phyloP scores from a whole-genome alignment of 2,888 invertebrate genomes.

The Neria commutata region DNA sequence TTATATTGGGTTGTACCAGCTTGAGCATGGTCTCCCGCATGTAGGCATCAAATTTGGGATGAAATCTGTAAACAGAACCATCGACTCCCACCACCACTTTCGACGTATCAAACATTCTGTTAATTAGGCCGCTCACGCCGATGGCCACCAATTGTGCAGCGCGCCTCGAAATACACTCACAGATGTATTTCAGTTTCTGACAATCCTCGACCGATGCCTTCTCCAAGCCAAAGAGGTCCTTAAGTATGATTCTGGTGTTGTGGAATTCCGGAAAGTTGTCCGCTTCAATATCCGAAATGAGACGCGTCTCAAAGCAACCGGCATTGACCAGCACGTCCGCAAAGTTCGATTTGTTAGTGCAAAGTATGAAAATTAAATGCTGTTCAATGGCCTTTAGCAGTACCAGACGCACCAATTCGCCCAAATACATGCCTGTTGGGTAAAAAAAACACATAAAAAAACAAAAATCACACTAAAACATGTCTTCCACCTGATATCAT shows the following conservation, averaged over 20 bases:
- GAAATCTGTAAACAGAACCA: conserved; percentile 94
- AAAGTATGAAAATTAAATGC: conserved; percentile 63
- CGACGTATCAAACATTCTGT: conserved; percentile 87
- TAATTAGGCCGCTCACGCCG: conserved; percentile 83
- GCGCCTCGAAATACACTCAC: conserved; percentile 86
- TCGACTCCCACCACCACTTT: conserved; percentile 93
- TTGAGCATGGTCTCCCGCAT: conserved; percentile 85
- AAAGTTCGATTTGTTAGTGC: conserved; percentile 34
- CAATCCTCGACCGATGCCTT: conserved; percentile 86
- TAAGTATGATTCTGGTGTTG: conserved; percentile 80
- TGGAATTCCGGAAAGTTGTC: conserved; percentile 78
- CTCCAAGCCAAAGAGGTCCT: conserved; percentile 68
- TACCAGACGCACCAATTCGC: conserved; percentile 86
- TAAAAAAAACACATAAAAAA: neutral
- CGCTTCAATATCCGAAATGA: conserved; percentile 94
- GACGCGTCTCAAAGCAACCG: conserved; percentile 91
- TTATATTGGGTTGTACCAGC: conserved; percentile 73
- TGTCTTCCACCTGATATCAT: conserved; percentile 76
- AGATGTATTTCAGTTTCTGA: conserved; percentile 86
- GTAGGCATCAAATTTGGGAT: conserved; percentile 92
- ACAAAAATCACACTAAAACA: neutral
- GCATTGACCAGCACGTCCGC: conserved; percentile 43
- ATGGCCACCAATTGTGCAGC: conserved; percentile 92
- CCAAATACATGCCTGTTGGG: conserved; percentile 90
- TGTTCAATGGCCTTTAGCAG: conserved; percentile 79